Percentiles rank a stretch among this genome's conserved stretches.
phyloP scores from a whole-genome alignment of 2,888 invertebrate species.

The Caradrina kadenii region DNA sequence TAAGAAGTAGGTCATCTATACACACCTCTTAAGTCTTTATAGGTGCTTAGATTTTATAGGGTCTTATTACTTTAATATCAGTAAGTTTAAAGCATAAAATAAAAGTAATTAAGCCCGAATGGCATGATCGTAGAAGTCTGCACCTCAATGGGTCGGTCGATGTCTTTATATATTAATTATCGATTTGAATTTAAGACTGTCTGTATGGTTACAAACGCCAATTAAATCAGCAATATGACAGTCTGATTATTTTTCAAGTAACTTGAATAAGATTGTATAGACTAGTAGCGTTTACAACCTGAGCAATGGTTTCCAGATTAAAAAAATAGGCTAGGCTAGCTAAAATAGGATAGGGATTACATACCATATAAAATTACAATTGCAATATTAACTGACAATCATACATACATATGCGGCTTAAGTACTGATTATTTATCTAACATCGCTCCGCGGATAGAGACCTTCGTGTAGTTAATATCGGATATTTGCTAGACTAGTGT shows the following conservation, averaged over 20 bases:
- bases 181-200: neutral
- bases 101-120: constrained; percentile 7
- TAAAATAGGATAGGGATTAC: neutral
- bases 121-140: constrained; percentile 3
- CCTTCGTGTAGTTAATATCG: constrained; percentile 56
- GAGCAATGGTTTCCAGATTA: neutral
- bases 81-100: neutral
- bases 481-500: constrained; percentile 50
- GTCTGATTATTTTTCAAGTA: neutral
- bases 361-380: neutral
- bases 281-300: neutral
- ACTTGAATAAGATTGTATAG: too few relatives aligned
- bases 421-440: constrained; percentile 13
- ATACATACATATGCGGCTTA: constrained; percentile 4
- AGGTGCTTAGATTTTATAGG: constrained; percentile 36
- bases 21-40: neutral
- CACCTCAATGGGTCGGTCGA: neutral
- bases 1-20: too few relatives aligned
- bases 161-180: constrained; percentile 14
- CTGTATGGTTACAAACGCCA: constrained; percentile 1
- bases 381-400: too few relatives aligned
- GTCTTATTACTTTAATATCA: constrained; percentile 10
- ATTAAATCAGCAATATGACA: constrained; percentile 10
- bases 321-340: neutral
- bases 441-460: constrained; percentile 29